Percentiles rank a stretch among this genome's conserved stretches.
phyloP scores from a whole-genome alignment of 2,797 vertebrate species.

The Scleropages formosus region DNA sequence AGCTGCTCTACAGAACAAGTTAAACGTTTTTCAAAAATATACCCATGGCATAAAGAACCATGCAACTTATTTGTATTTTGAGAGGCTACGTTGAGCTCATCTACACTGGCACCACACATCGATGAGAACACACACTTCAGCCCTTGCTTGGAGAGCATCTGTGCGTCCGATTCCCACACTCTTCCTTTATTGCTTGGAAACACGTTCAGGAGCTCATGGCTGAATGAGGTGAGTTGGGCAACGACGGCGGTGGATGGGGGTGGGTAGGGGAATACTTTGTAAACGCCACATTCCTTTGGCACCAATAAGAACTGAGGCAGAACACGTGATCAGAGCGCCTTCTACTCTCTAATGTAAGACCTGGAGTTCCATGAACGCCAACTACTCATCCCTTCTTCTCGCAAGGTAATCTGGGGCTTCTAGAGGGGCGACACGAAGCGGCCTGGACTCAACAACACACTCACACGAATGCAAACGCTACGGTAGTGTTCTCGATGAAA shows the following conservation, averaged over 20 bases:
- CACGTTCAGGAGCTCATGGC: not conserved
- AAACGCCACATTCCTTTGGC: conserved; percentile 45
- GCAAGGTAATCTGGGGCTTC: conserved; percentile 63
- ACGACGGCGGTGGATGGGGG: too few relatives aligned
- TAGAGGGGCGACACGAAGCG: conserved; percentile 58
- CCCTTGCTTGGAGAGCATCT: conserved; percentile 1
- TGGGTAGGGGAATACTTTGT: not conserved
- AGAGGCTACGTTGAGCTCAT: not conserved
- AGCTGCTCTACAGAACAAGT: too few relatives aligned
- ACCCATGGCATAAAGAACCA: conserved; percentile 15
- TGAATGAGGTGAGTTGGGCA: not conserved
- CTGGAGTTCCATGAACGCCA: conserved; percentile 61
- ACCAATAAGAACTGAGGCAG: conserved; percentile 45
- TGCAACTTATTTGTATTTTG: not conserved
- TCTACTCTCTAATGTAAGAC: conserved; percentile 68
- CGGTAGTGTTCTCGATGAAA: conserved; percentile 45
- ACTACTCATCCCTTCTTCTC: conserved; percentile 58
- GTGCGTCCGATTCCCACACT: not conserved
- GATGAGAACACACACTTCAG: not conserved
- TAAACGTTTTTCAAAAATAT: conserved; percentile 6
- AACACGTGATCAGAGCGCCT: conserved; percentile 45
- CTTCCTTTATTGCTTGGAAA: too few relatives aligned
- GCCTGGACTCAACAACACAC: conserved; percentile 42
- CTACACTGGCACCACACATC: not conserved
- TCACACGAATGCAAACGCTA: conserved; percentile 24